Conservation (phyloP, 2,113 vertebrate species). For the Melanerpes formicivorus region DNA sequence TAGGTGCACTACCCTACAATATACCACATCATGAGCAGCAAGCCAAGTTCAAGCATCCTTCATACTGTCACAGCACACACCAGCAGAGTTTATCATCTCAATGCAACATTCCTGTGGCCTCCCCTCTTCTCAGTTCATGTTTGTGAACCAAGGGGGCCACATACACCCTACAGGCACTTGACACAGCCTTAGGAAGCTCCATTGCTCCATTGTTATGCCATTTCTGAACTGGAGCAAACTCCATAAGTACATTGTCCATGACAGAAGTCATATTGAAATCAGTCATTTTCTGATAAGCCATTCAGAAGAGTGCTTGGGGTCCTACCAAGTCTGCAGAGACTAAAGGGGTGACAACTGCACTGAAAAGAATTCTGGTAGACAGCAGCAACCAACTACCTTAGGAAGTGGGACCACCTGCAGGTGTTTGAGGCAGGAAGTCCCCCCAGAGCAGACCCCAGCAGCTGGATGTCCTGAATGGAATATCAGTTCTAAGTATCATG, state of each 20-base stretch:
- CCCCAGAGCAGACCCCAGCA: background rate
- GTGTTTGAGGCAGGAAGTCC: background rate
- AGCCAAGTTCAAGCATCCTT: background rate
- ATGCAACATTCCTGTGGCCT: background rate
- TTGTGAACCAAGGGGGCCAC: background rate
- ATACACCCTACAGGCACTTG: background rate
- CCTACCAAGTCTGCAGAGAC: background rate
- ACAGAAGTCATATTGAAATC: background rate
- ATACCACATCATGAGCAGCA: background rate
- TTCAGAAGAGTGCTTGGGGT: background rate
- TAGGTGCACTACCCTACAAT: background rate
- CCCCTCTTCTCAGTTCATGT: background rate
- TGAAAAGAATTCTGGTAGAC: background rate
- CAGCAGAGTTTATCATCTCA: background rate
- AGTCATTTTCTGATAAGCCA: background rate
- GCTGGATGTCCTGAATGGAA: background rate
- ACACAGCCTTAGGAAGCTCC: background rate
- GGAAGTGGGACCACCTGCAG: background rate
- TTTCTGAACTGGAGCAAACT: background rate
- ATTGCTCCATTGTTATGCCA: fast-evolving
- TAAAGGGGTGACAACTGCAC: background rate
- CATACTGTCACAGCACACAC: background rate
- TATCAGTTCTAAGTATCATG: background rate
- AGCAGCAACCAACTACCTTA: background rate
- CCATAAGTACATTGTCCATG: background rate